Evolutionary conservation across 2,888 invertebrate species (phyloP), one percentile per base, ranked within the genome.

Genomic region (Nomada fucata): DNA sequence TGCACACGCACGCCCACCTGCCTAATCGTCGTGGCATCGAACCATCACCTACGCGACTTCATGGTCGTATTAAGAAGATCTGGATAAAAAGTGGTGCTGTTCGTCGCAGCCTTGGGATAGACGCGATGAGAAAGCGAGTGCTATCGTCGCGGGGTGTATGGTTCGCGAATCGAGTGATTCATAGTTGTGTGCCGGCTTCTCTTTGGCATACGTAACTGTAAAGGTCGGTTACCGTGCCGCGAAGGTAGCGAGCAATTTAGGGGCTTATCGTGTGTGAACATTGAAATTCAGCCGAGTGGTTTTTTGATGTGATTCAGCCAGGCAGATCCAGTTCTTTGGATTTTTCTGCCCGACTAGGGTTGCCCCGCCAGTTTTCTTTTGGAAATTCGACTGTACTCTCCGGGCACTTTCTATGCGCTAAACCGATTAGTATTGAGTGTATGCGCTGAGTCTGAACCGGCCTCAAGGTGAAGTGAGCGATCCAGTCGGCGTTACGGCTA

Each of bases 11-110:
- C 57, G 50, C 57, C 67, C 50, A 76, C 63, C 11, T 36, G 36
- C 20, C 67, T 74, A 74, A 74, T 74, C 55, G 53, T 52, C 59
- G 29, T 20, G 47, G 60, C 29, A 50, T 60, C 59, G 29, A 20
- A 11, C 42, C 57, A 2, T 47, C n/a, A 36, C 20, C 57, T 65
- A 50, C 47, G 15, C 29, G 47, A 2, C 20, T 20, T 47, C 57
- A 29, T 59, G n/a, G n/a, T 44, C 11, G 52, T 47, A 53, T 69
- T n/a, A 44, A 60, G 18, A 60, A 50, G 20, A 70, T 59, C 69
- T 44, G 15, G 13, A 29, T 47, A 59, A 59, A 7, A 20, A 5
- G 13, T 15, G 63, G 18, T 50, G 7, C 10, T 4, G 29, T 18
- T 52, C 4, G 23, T 23, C 10, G 10, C 47, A 13, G 47, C 47